These are phyloP conservation scores for Amblyornis subalaris DNA, from an alignment of 2,113 vertebrate species.

Conservation along the genomic window DNA sequence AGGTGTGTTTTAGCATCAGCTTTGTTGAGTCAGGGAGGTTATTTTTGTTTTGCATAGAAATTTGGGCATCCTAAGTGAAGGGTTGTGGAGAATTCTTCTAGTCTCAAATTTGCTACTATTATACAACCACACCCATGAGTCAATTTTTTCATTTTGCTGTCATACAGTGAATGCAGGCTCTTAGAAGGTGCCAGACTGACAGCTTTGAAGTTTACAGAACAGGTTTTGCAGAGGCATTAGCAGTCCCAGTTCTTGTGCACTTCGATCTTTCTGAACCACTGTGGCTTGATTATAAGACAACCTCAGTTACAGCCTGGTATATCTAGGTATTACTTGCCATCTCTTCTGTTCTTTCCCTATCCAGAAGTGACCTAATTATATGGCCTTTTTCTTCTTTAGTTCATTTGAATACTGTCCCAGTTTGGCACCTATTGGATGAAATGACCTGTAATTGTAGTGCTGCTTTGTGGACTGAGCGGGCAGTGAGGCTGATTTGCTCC, in stretches of 20 bases:
- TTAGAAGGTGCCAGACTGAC: slow-evolving; percentile 13
- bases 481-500: background rate
- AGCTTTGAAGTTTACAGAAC: slow-evolving; percentile 32
- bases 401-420: background rate
- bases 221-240: slow-evolving; percentile 17
- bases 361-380: background rate
- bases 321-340: background rate
- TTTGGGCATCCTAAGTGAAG: background rate
- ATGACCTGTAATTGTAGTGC: background rate
- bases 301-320: background rate
- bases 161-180: background rate
- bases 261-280: background rate
- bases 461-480: background rate
- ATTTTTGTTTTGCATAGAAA: slow-evolving; percentile 38
- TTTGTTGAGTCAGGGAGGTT: background rate
- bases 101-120: slow-evolving; percentile 18
- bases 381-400: background rate
- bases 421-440: background rate
- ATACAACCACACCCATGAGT: background rate
- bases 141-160: slow-evolving; percentile 35
- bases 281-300: background rate
- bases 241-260: background rate
- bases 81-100: slow-evolving; percentile 11
- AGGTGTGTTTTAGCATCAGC: slow-evolving; percentile 26
- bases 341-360: background rate